Evolutionary conservation across 2,888 invertebrate species (phyloP).

Genomic region (Drosophila cracens): DNA sequence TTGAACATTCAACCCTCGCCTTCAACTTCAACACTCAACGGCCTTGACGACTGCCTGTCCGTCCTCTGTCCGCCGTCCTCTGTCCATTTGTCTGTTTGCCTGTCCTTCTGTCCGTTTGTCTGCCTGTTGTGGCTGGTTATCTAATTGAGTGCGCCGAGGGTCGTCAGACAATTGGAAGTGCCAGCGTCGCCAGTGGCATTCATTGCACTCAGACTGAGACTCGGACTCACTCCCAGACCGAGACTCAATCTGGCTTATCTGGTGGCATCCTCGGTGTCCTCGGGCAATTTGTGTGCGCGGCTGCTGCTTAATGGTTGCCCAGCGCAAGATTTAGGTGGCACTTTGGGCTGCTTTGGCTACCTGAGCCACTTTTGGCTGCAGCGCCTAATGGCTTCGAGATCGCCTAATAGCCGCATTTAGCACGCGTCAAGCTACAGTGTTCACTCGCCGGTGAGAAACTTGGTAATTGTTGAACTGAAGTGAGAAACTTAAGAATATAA

Average conservation of each 20-base stretch:
- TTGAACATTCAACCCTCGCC: slow-evolving; percentile 21
- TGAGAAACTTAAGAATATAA: too few relatives aligned
- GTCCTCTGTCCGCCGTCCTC: background rate
- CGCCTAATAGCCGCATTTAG: slow-evolving; percentile 71
- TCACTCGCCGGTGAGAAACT: background rate
- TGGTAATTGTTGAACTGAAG: too few relatives aligned
- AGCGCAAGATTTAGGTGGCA: slow-evolving; percentile 40
- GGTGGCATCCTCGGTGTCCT: slow-evolving; percentile 1
- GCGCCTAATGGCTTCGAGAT: slow-evolving; percentile 40
- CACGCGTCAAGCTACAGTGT: slow-evolving; percentile 60
- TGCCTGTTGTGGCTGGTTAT: slow-evolving; percentile 31
- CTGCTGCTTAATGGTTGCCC: slow-evolving; percentile 47
- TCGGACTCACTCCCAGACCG: slow-evolving; percentile 47
- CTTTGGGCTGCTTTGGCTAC: slow-evolving; percentile 56
- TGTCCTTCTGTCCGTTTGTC: slow-evolving; percentile 3
- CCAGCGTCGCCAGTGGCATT: slow-evolving; percentile 57
- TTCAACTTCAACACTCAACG: slow-evolving; percentile 5
- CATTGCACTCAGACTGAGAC: slow-evolving; percentile 65
- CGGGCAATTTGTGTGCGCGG: background rate
- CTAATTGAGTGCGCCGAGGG: slow-evolving; percentile 54
- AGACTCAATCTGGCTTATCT: slow-evolving; percentile 37
- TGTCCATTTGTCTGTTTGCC: background rate
- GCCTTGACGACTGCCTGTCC: slow-evolving; percentile 43
- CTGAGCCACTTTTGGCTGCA: slow-evolving; percentile 21
- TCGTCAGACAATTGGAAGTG: slow-evolving; percentile 67